Evolutionary conservation across 2,888 invertebrate species (phyloP), one percentile per base, ranked within the genome.

Genomic region (Stenodera caucasica): DNA sequence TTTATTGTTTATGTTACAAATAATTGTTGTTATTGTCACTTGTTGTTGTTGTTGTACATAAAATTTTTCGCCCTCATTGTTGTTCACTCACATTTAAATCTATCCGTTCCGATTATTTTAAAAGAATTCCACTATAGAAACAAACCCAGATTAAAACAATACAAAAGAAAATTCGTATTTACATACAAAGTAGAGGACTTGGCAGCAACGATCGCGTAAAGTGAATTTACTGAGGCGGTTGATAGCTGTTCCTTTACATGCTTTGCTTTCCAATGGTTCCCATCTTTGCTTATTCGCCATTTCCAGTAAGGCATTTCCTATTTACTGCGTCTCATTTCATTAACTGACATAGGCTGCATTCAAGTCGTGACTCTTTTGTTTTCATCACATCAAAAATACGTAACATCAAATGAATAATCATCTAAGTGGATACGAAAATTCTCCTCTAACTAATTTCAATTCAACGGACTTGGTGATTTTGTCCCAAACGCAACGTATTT

Each of bases 101-200:
- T 29, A 50, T 50, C 11, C 15, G 29, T 30, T 50, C 14, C 50
- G 8, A n/a, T 26, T 29, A 9, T 7, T 50, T 15, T 15, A 29
- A 9, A 29, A 50, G 50, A 30, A 26, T 50, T 15, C 4, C 50
- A 12, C 29, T 9, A 7, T 9, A 58, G 67, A 67, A 73, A 73
- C 67, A 69, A 72, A 72, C 69, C 66, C 62, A 72, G 74, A 75
- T 76, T 76, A 76, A 75, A 76, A 76, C 74, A 76, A 76, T 75
- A 73, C 74, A 73, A 75, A 73, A 75, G 74, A 75, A 76, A 75
- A 73, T 73, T 69, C 67, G 70, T 70, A 76, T 76, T 76, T 73
- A 75, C 76, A 76, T 76, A 75, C 72, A 74, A 76, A 76, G 72
- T 72, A 9, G 40, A 75, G 74, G 70, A 72, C 71, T 72, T 69